These are phyloP conservation scores for Pachyrhynchus sulphureomaculatus DNA, from an alignment of 1,140 invertebrate genomes.

Conservation along the genomic window DNA sequence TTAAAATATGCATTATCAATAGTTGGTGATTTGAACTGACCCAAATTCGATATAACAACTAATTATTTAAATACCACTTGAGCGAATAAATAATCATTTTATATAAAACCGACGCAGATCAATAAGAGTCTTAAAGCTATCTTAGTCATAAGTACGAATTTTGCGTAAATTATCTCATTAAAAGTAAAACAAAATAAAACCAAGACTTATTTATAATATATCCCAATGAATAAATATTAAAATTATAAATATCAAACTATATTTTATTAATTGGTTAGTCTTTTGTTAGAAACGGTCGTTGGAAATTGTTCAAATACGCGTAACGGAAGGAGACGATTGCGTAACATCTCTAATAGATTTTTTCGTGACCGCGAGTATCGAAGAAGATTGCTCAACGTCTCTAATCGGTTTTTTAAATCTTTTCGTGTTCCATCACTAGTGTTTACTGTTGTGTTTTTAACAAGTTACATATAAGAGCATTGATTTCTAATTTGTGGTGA, in stretches of 20 bases:
- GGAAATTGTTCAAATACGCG: background rate
- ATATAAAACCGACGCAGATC: conserved; percentile 24
- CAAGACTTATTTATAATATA: conserved; percentile 42
- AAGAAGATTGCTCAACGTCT: too few species aligned
- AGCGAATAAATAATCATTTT: conserved; percentile 38
- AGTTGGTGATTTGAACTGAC: conserved; percentile 45
- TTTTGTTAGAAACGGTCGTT: conserved; percentile 30
- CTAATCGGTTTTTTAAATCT: too few species aligned
- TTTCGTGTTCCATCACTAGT: too few species aligned
- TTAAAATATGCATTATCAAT: conserved; percentile 34
- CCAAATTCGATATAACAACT: conserved; percentile 43
- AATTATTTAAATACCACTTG: conserved; percentile 39
- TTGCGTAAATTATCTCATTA: conserved; percentile 45
- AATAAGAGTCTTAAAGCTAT: conserved; percentile 19
- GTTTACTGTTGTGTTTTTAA: too few species aligned
- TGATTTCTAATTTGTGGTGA: too few species aligned
- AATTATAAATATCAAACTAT: conserved; percentile 48
- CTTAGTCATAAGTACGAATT: conserved; percentile 41
- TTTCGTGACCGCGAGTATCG: too few species aligned
- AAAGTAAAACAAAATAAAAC: conserved; percentile 46
- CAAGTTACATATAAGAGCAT: too few species aligned
- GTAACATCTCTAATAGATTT: background rate
- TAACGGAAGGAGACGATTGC: background rate
- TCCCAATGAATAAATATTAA: conserved; percentile 41
- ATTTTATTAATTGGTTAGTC: conserved; percentile 47